Percentiles rank a stretch among this genome's conserved stretches.
These are phyloP conservation scores for Ispidina lecontei DNA, from an alignment of 2,797 vertebrate species.

Conservation along the genomic window DNA sequence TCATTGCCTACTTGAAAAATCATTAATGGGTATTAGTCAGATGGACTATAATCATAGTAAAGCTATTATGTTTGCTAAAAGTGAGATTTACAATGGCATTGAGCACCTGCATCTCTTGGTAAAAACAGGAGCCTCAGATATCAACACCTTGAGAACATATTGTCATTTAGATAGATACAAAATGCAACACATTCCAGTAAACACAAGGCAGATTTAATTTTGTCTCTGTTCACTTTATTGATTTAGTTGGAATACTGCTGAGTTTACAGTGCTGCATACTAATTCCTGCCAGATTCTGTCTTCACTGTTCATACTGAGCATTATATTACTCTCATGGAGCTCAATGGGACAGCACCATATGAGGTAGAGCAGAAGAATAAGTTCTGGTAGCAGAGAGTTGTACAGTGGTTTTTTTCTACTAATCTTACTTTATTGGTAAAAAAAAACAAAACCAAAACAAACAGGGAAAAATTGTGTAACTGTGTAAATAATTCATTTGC, in stretches of 20 bases:
- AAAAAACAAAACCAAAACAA: background rate
- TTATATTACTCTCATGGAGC: constrained; percentile 9
- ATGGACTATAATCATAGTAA: background rate
- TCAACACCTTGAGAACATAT: constrained; percentile 18
- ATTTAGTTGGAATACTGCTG: constrained; percentile 64
- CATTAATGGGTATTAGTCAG: too few relatives aligned
- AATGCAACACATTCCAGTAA: constrained; percentile 58
- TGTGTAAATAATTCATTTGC: background rate
- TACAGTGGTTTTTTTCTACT: background rate
- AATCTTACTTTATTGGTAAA: background rate
- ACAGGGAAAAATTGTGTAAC: background rate
- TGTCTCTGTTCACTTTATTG: constrained; percentile 58
- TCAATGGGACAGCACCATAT: background rate
- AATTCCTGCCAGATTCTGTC: constrained; percentile 57
- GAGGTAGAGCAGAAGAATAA: background rate
- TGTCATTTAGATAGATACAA: constrained; percentile 35
- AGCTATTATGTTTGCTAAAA: background rate
- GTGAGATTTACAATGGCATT: background rate
- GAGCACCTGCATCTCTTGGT: background rate
- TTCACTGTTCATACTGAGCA: constrained; percentile 16
- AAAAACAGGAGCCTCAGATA: background rate
- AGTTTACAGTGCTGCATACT: constrained; percentile 41
- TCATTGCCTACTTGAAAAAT: too few relatives aligned
- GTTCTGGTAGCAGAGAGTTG: background rate
- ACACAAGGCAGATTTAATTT: constrained; percentile 61